Base-by-base conservation (phyloP, 2,113 vertebrate genomes). In the Beaufortia kweichowensis region DNA sequence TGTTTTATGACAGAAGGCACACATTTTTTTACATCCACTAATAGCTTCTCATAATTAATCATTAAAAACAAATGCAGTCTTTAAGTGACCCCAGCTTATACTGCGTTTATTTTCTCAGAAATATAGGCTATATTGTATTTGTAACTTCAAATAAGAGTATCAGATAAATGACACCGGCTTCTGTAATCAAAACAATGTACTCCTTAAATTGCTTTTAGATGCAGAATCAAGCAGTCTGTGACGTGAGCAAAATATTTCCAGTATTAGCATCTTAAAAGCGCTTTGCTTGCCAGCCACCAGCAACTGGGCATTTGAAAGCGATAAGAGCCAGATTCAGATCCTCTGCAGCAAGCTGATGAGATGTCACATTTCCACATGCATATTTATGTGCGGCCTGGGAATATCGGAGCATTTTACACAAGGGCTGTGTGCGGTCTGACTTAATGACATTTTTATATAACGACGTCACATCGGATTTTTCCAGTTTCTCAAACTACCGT, bases 251-350 rank as follows among this genome's bases (percentile, higher is more conserved):
- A 75, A 70, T 79, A 76, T 76, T 59, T 60, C 65, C 71, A 78
- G 63, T 62, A 71, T 82, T 75, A 82, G 68, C 78, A 78, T 74
- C 46, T 56, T 31, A 64, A 68, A 57, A 71, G 70, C 46, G 5
- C 61, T 65, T 63, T 78, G 62, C 72, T 75, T 78, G 72, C 65
- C 65, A 63, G 46, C 76, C 73, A 67, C 56, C 63, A 78, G 80
- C 65, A 65, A 62, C 81, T 61, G 81, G 81, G 65, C 81, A 35
- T 74, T 62, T 43, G 53, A 26, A 59, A 64, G 60, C 56, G 33
- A 71, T 65, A 39, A 64, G 72, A 76, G 63, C 71, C 19, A 72
- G 43, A 68, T 81, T 76, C 41, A 73, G 56, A 26, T 73, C 17
- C 70, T 73, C 56, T 61, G 64, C 33, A 75, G n/a, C 72, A 69